phyloP scores from a whole-genome alignment of 2,888 invertebrate genomes.

The Parnassius smintheus region DNA sequence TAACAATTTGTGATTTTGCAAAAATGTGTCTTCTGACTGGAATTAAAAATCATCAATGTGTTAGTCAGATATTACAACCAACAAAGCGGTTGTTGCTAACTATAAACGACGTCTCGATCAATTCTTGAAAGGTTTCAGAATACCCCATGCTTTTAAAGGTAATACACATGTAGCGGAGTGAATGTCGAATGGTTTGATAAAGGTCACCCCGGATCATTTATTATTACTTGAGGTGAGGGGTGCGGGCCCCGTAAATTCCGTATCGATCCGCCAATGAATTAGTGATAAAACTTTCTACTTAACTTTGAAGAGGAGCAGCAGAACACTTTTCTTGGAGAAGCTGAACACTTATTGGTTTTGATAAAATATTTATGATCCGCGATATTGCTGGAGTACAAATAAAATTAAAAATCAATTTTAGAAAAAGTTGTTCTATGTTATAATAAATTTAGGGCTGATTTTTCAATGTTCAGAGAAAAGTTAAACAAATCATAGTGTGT shows the following conservation, averaged over 20 bases:
- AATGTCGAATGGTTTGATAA: constrained; percentile 59
- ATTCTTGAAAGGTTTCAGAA: constrained; percentile 29
- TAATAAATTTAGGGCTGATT: no score
- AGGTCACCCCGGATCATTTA: constrained; percentile 56
- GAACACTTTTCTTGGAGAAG: background rate
- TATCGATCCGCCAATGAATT: constrained; percentile 27
- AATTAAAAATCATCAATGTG: no score
- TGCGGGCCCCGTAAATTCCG: constrained; percentile 20
- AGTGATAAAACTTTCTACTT: constrained; percentile 9
- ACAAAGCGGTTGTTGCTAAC: no score
- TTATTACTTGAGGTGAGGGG: constrained; percentile 45
- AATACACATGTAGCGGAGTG: constrained; percentile 33
- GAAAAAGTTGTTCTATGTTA: no score
- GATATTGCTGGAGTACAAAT: background rate
- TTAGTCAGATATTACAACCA: no score
- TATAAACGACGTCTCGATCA: constrained; percentile 12
- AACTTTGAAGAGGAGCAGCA: background rate
- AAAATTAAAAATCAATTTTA: no score
- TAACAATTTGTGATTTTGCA: no score
- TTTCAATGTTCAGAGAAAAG: no score
- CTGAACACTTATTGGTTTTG: background rate
- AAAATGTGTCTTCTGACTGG: no score
- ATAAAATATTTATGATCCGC: background rate
- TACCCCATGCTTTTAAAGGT: constrained; percentile 20
- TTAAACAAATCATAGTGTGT: no score